These are phyloP conservation scores for Linnaemya tessellans DNA, from an alignment of 2,888 invertebrate species.

Conservation along the genomic window DNA sequence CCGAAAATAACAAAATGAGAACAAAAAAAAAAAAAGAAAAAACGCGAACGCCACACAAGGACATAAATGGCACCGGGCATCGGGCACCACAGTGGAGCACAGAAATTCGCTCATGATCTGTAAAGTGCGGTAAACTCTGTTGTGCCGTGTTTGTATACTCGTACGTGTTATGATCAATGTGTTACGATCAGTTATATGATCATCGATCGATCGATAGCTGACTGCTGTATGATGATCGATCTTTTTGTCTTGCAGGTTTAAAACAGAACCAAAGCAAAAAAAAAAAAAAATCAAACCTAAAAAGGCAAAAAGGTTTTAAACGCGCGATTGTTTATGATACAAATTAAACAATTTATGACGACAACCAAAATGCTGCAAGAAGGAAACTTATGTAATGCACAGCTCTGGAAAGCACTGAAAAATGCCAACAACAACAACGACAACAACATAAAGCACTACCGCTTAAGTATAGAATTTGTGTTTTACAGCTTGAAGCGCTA, in stretches of 20 bases:
- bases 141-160: constrained; percentile 1
- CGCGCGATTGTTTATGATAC: constrained; percentile 84
- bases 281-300: too few relatives aligned
- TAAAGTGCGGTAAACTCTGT: constrained; percentile 55
- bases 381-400: constrained; percentile 58
- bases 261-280: constrained; percentile 68
- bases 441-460: constrained; percentile 61
- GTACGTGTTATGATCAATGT: constrained; percentile 57
- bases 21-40: constrained; percentile 22
- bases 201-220: constrained; percentile 72
- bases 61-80: constrained; percentile 52
- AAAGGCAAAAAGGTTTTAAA: constrained; percentile 76
- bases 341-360: constrained; percentile 84
- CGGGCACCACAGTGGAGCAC: constrained; percentile 12
- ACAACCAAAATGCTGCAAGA: constrained; percentile 74
- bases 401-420: constrained; percentile 38
- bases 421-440: constrained; percentile 16
- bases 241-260: constrained; percentile 80
- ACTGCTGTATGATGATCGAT: constrained; percentile 79
- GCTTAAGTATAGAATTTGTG: constrained; percentile 56
- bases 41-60: constrained; percentile 72
- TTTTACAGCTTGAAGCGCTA: constrained; percentile 62
- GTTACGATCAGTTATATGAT: constrained; percentile 69
- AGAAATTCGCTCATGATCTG: constrained; percentile 2
- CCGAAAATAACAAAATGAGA: too few relatives aligned